Base-by-base conservation (phyloP, 1,140 invertebrate species). In the Parasteatoda tepidariorum region DNA sequence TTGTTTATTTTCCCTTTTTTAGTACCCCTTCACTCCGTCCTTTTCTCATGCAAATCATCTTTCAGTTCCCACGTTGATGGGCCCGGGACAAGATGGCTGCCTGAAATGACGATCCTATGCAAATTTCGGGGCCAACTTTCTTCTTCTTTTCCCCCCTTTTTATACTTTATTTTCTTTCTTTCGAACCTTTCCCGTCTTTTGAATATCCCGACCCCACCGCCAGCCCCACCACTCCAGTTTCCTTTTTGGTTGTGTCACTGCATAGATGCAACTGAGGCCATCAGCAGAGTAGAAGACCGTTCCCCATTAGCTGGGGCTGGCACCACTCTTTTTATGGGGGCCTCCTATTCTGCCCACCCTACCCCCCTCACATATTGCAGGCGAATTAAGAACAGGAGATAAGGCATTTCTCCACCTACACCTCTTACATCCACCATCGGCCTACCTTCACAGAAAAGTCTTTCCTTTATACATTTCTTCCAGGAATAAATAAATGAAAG, bases 301-400 rank as follows among this genome's bases (percentile, higher is more conserved):
- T 64, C 48, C 22, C 76, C 64, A 79, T 79, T 79, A 79, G 76
- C 31, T 15, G 48, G 64, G 41, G 28, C 76, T 79, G 76, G 62
- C 62, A 68, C 28, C 64, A 54, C 64, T 67, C 71, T 74, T 74
- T 79, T 79, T 59, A 59, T 55, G 76, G 64, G 61, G 33, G 61
- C 18, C 59, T 30, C 28, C 61, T 30, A 6, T 30, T 28, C 26
- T 33, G 6, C n/a, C n/a, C 41, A 13, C 71, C 33, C 55, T 24
- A 28, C 15, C 24, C 5, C 22, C 22, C 22, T 28, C 68, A 67
- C 66, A 71, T 82, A 82, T 82, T 82, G 78, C 78, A 67, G 64
- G 78, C 78, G 78, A 82, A 82, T 82, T 82, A 82, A 82, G 78
- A 71, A 82, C 66, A 82, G 67, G 78, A 82, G 78, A 82, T 82